A percentile compares a stretch with the other conserved stretches of the same genome.
Conservation (phyloP, 2,113 vertebrate genomes). For the Taurulus bubalis region DNA sequence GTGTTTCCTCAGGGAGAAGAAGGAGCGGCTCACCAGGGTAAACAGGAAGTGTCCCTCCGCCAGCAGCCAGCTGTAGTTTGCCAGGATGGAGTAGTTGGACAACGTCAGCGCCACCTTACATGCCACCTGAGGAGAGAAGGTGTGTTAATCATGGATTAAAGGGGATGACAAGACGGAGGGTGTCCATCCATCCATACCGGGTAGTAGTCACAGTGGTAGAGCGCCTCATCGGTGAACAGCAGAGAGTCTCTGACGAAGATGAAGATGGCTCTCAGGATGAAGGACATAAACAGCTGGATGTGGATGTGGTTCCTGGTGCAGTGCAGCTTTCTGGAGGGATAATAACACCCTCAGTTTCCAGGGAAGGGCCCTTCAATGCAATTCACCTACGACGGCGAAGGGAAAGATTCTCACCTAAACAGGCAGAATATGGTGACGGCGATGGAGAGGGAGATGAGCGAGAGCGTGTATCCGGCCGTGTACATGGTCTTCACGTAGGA, state of each 20-base stretch:
- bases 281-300: conserved; percentile 94
- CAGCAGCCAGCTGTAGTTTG: conserved; percentile 96
- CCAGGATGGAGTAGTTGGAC: conserved; percentile 95
- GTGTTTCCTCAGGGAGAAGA: conserved; percentile 91
- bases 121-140: conserved; percentile 79
- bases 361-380: neutral
- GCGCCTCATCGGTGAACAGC: conserved; percentile 82
- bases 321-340: conserved; percentile 87
- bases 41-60: conserved; percentile 95
- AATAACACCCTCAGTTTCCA: neutral
- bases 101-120: conserved; percentile 93
- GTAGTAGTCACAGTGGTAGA: conserved; percentile 72
- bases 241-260: conserved; percentile 92
- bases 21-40: conserved; percentile 89
- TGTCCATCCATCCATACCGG: conserved; percentile 27
- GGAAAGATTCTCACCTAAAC: conserved; percentile 86
- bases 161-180: neutral
- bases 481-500: conserved; percentile 93
- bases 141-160: neutral
- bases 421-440: conserved; percentile 87
- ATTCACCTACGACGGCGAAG: too few species aligned
- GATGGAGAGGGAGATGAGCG: conserved; percentile 86
- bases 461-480: conserved; percentile 89
- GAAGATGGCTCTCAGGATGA: conserved; percentile 91
- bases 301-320: conserved; percentile 97